Evolutionary conservation across 2,113 vertebrate species (phyloP).

Genomic region (pig (Sus scrofa)): T2T-Sscrofa CM000818.6:40171001-40171500

Average conservation of each 20-base stretch:
- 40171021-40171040: too few relatives aligned
- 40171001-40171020: too few relatives aligned
- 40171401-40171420: neutral
- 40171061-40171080: too few relatives aligned
- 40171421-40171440: slow-evolving; percentile 40
- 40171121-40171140: neutral
- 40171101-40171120: neutral
- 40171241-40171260: too few relatives aligned
- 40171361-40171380: neutral
- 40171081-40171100: too few relatives aligned
- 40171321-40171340: too few relatives aligned
- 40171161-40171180: neutral
- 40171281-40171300: too few relatives aligned
- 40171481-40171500: neutral
- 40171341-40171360: neutral
- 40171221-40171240: too few relatives aligned
- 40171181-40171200: slow-evolving; percentile 15
- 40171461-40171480: slow-evolving; percentile 11
- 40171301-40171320: too few relatives aligned
- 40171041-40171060: too few relatives aligned
- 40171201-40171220: too few relatives aligned
- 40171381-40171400: slow-evolving; percentile 31
- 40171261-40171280: too few relatives aligned
- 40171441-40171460: neutral
- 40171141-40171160: neutral